A percentile compares a stretch with the other conserved stretches of the same genome.
phyloP scores from a whole-genome alignment of 2,113 vertebrate genomes.

The human region GRCh38 chr2:43445001-43445500 shows the following conservation, averaged over 20 bases:
- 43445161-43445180: slow-evolving; percentile 37
- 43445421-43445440: neutral
- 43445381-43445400: neutral
- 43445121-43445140: neutral
- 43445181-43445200: neutral
- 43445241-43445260: slow-evolving; percentile 33
- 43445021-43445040: slow-evolving; percentile 50
- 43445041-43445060: slow-evolving; percentile 34
- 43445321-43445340: slow-evolving; percentile 23
- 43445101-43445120: slow-evolving; percentile 40
- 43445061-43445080: slow-evolving; percentile 28
- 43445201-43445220: slow-evolving; percentile 48
- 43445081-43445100: slow-evolving; percentile 43
- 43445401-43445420: neutral
- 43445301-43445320: slow-evolving; percentile 5
- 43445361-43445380: slow-evolving; percentile 28
- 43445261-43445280: slow-evolving; percentile 59
- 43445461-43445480: neutral
- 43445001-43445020: slow-evolving; percentile 64
- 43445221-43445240: slow-evolving; percentile 27
- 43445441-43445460: neutral
- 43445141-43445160: slow-evolving; percentile 44
- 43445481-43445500: neutral
- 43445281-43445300: slow-evolving; percentile 46
- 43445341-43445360: slow-evolving; percentile 20